Evolutionary conservation across 2,888 invertebrate species (phyloP), one percentile per base, ranked within the genome.

Genomic region (Cyaniris semiargus): DNA sequence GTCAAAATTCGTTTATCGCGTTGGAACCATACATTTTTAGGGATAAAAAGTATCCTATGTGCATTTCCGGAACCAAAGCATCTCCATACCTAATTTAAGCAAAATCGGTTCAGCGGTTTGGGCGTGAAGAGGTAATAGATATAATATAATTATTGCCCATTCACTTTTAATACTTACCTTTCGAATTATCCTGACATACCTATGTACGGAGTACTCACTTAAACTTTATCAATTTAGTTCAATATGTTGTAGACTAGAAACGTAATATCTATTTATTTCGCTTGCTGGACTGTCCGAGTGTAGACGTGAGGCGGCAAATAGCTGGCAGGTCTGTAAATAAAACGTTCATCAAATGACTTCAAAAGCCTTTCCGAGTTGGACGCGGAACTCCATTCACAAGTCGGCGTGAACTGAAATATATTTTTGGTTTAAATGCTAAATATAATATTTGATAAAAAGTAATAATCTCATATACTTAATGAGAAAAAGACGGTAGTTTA

Each of bases 251-350:
- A 60, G 23, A 60, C 13, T 5, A 60, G 60, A 60, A 60, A 60
- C 10, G 60, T 23, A 60, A 60, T 60, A 23, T 60, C 60, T 13
- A 23, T 60, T 60, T 27, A 23, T 13, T 23, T 23, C 13, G 23
- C 10, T n/a, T n/a, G 1, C 60, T 5, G 23, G 23, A 60, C 10
- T 23, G 60, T 60, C 60, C 70, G 70, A 70, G 70, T 70, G 34
- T 18, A 34, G 71, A 71, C n/a, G 18, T 3, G n/a, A 38, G 34
- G 38, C 34, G 13, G 71, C 38, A 71, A 71, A 71, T 71, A 71
- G 71, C 71, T 71, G 34, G 71, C 38, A 38, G 38, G 71, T 71
- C 71, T 71, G 71, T 71, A 71, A 71, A 71, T 71, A 71, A 71
- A 71, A 34, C 34, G 38, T 38, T 34, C 21, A 34, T 71, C 71